Evolutionary conservation across 2,888 invertebrate genomes (phyloP).

Genomic region (Minunthozetes semirufus): DNA sequence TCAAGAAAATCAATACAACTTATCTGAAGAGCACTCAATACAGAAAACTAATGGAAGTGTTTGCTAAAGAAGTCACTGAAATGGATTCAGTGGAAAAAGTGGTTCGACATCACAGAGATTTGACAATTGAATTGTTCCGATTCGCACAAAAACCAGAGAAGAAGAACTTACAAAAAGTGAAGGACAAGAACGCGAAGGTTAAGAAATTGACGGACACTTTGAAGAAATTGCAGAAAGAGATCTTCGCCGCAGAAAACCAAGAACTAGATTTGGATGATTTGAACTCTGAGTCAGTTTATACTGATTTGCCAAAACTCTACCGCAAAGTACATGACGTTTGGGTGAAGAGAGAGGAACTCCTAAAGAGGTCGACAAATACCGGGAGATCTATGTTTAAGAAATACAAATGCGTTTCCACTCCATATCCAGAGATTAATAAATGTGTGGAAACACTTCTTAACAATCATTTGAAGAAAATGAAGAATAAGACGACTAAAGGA

Average conservation of each 20-base stretch:
- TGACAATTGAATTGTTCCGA: neutral
- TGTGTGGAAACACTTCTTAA: slow-evolving; percentile 2
- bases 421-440: neutral
- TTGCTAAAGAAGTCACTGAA: neutral
- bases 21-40: neutral
- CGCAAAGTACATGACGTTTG: neutral
- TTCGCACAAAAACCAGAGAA: neutral
- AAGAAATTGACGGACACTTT: neutral
- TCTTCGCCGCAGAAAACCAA: neutral
- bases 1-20: neutral
- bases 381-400: neutral
- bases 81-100: neutral
- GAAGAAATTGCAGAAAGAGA: neutral
- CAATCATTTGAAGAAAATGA: neutral
- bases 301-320: slow-evolving; percentile 4
- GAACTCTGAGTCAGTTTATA: neutral
- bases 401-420: neutral
- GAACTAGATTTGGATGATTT: neutral
- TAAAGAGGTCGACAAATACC: neutral
- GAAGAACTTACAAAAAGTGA: no score
- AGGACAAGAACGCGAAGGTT: neutral
- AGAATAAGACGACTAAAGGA: neutral
- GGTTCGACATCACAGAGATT: neutral
- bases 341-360: neutral
- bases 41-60: neutral